Evolutionary conservation across 2,113 vertebrate genomes (phyloP).

Genomic region (Oostethus manadensis): DNA sequence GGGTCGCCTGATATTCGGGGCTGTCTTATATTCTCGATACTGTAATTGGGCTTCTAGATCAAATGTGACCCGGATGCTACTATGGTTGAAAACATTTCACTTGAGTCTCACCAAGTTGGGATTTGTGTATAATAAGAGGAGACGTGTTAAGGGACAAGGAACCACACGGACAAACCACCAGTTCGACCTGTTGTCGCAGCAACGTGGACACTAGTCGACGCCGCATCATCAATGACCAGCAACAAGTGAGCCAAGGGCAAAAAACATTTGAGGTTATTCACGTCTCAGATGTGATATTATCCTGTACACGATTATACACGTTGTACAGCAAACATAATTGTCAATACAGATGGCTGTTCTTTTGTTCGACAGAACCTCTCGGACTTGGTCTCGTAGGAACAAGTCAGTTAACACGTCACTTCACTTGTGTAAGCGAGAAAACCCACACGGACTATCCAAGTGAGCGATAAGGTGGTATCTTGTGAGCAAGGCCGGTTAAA

Average conservation of each 20-base stretch:
- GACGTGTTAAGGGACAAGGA: slow-evolving; percentile 1
- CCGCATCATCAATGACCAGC: slow-evolving; percentile 45
- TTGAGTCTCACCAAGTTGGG: not conserved
- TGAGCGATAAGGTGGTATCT: not conserved
- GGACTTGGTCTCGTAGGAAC: slow-evolving; percentile 46
- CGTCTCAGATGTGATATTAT: too few species aligned
- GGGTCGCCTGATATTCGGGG: too few species aligned
- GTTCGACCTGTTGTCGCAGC: slow-evolving; percentile 32
- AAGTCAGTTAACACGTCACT: not conserved
- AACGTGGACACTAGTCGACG: slow-evolving; percentile 35
- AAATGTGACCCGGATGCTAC: not conserved
- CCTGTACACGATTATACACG: rapidly evolving
- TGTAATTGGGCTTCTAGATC: too few species aligned
- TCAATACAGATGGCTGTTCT: not conserved
- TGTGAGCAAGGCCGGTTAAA: not conserved
- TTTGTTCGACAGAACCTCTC: slow-evolving; percentile 24
- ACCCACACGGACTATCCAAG: not conserved
- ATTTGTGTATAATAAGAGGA: not conserved
- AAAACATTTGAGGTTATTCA: not conserved
- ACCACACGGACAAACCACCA: not conserved
- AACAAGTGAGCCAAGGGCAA: slow-evolving; percentile 51
- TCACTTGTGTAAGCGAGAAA: not conserved
- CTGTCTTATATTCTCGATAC: too few species aligned
- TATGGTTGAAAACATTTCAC: too few species aligned
- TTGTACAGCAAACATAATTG: not conserved